Percentiles rank a stretch among this genome's conserved stretches.
These are phyloP conservation scores for Trichogramma evanescens DNA, from an alignment of 2,888 invertebrate genomes.

Conservation along the genomic window DNA sequence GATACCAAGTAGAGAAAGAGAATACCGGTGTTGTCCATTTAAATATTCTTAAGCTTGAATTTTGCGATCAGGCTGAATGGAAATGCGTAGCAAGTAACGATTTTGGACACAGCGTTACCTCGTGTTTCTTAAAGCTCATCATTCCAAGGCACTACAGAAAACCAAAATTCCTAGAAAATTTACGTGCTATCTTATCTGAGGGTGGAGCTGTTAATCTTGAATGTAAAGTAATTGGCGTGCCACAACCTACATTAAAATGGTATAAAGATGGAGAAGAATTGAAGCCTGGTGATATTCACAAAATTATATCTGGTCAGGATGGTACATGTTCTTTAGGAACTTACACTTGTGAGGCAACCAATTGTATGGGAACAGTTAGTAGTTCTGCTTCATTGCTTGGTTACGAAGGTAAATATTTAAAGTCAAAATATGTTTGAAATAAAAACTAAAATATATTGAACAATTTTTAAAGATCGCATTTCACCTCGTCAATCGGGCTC, in stretches of 20 bases:
- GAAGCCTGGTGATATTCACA: conserved; percentile 85
- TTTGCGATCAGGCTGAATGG: conserved; percentile 86
- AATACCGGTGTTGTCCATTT: conserved; percentile 66
- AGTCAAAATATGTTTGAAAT: neutral
- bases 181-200: conserved; percentile 77
- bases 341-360: conserved; percentile 83
- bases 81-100: conserved; percentile 85
- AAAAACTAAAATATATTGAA: conserved; percentile 10
- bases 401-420: conserved; percentile 63
- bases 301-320: conserved; percentile 83
- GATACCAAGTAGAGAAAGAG: conserved; percentile 63
- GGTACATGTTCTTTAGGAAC: conserved; percentile 85
- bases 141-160: conserved; percentile 86
- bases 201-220: conserved; percentile 87
- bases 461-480: conserved; percentile 17
- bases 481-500: neutral
- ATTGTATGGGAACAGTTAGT: conserved; percentile 85
- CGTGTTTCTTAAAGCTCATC: conserved; percentile 74
- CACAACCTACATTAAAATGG: conserved; percentile 85
- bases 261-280: conserved; percentile 85
- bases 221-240: conserved; percentile 87
- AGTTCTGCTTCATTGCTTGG: conserved; percentile 83
- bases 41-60: conserved; percentile 67
- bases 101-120: conserved; percentile 81
- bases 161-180: conserved; percentile 77